Evolutionary conservation across 2,113 vertebrate genomes (phyloP).

Genomic region (Terrapene triunguis): DNA sequence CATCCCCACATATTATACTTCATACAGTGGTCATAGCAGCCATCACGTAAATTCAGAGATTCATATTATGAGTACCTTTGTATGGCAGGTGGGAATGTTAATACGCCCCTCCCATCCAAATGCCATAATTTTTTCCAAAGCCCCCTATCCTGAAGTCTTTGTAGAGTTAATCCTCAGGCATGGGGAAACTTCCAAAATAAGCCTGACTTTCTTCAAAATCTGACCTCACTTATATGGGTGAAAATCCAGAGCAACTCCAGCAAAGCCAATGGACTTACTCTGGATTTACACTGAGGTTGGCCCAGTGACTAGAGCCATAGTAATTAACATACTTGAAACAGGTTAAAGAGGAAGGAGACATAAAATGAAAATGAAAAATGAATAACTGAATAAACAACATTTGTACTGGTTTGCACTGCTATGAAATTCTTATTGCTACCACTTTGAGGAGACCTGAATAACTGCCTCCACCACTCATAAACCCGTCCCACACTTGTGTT

Average conservation of each 20-base stretch:
- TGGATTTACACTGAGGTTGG: not conserved
- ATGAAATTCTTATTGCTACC: not conserved
- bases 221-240: conserved; percentile 25
- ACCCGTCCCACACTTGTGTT: no score
- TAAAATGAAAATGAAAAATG: not conserved
- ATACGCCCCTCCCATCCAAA: not conserved
- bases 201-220: not conserved
- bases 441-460: no score
- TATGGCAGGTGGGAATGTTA: not conserved
- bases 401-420: not conserved
- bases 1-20: accelerated
- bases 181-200: not conserved
- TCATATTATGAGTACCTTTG: no score
- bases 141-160: no score
- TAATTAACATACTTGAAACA: conserved; percentile 6
- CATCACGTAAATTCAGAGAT: no score
- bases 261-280: not conserved
- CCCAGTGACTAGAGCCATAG: not conserved
- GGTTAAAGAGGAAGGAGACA: not conserved
- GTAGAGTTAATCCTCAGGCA: no score
- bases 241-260: not conserved
- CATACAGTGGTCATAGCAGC: not conserved
- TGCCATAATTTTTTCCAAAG: not conserved
- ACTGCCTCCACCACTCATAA: no score
- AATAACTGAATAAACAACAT: not conserved